Evolutionary conservation across 2,888 invertebrate species (phyloP), one percentile per base, ranked within the genome.

Genomic region (Ectemnius lituratus): DNA sequence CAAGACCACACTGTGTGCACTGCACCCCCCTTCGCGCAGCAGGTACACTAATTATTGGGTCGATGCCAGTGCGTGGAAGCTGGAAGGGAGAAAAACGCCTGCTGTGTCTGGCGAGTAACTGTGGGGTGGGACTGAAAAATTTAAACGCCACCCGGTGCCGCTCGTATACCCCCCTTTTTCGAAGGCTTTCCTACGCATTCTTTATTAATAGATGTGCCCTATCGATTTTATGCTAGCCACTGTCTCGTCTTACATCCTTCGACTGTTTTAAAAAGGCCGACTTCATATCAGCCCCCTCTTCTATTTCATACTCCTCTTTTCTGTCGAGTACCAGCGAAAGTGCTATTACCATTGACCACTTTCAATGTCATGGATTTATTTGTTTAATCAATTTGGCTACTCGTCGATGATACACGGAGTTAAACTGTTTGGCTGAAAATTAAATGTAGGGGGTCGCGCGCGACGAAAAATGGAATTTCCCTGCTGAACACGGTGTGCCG

Each of bases 31-130:
- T 57, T 45, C 20, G 11, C 64, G 67, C 60, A 45, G 63, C 62
- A 67, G 82, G 75, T 78, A 80, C 75, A 81, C 81, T 81, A 86
- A 86, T 85, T 86, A 80, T 73, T 73, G 75, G 82, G 76, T 81
- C 81, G 83, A 80, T 78, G 71, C 71, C 77, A 73, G 74, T 57
- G 68, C 64, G 73, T 74, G 70, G 81, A 82, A 81, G 76, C 75
- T 75, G 73, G 72, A 71, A 73, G 75, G 66, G 75, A 67, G 69
- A 64, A 78, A 58, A 62, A 61, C 66, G 78, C 28, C 28, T 57
- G 59, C 23, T 28, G 28, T 49, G 61, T 16, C 62, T 56, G 49
- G 67, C 23, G 68, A 78, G 65, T 67, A 66, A 70, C 23, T 2
- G 23, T 56, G 61, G 64, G 79, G 76, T 78, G 80, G 78, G 76